A percentile compares a stretch with the other conserved stretches of the same genome.
phyloP scores from a whole-genome alignment of 1,140 invertebrate species.

The Trissolcus basalis region DNA sequence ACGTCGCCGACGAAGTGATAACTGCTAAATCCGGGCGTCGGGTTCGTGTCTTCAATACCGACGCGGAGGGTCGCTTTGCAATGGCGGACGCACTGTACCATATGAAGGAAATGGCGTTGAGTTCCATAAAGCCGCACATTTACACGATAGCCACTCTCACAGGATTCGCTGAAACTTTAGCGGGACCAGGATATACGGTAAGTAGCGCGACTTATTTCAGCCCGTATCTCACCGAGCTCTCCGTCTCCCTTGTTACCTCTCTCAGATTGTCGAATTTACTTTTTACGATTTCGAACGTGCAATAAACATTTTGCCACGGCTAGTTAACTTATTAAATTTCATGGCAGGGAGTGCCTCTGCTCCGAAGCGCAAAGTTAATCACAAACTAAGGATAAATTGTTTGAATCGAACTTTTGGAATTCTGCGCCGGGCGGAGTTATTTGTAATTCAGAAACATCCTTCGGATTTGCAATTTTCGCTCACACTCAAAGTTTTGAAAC shows the following conservation, averaged over 20 bases:
- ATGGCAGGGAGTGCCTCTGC: too few relatives aligned
- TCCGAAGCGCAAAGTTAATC: too few relatives aligned
- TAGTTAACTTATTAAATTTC: too few relatives aligned
- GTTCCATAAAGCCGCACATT: slow-evolving; percentile 87
- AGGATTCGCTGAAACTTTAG: slow-evolving; percentile 87
- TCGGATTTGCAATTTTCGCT: too few relatives aligned
- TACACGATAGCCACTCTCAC: slow-evolving; percentile 97
- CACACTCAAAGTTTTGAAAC: too few relatives aligned
- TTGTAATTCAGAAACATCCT: too few relatives aligned
- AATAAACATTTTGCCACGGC: too few relatives aligned
- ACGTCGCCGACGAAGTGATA: slow-evolving; percentile 94
- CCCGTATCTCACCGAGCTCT: slow-evolving; percentile 38
- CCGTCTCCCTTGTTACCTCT: slow-evolving; percentile 20
- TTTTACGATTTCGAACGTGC: too few relatives aligned
- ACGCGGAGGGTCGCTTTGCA: slow-evolving; percentile 72
- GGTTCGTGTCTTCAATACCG: slow-evolving; percentile 82
- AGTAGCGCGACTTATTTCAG: slow-evolving; percentile 68
- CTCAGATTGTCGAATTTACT: slow-evolving; percentile 26
- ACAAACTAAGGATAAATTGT: too few relatives aligned
- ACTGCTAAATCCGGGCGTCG: slow-evolving; percentile 89
- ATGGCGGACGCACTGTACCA: slow-evolving; percentile 95
- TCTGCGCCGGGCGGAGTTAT: too few relatives aligned
- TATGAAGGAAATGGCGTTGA: slow-evolving; percentile 82
- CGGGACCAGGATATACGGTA: slow-evolving; percentile 87
- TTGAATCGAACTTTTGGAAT: too few relatives aligned